phyloP scores from a whole-genome alignment of 1,140 invertebrate genomes.

The Tribolium madens region DNA sequence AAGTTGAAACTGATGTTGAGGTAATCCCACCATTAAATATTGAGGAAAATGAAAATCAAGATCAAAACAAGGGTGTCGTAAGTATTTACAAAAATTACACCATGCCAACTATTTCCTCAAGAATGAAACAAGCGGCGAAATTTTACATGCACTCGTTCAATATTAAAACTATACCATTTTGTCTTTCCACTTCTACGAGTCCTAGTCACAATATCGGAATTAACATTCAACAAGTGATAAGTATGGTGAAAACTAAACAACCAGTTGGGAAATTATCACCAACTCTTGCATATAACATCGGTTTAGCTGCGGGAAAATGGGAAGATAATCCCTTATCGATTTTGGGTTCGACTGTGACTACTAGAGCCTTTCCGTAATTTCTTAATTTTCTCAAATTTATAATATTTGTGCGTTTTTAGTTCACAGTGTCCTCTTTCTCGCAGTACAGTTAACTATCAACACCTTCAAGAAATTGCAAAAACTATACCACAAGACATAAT shows the following conservation, averaged over 20 bases:
- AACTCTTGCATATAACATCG: slow-evolving; percentile 64
- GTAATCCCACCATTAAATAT: slow-evolving; percentile 41
- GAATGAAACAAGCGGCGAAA: slow-evolving; percentile 67
- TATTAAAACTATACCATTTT: slow-evolving; percentile 70
- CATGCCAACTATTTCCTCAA: slow-evolving; percentile 68
- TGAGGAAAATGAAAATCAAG: background rate
- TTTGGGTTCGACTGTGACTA: slow-evolving; percentile 59
- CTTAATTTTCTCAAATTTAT: too few relatives aligned
- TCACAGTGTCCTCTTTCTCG: slow-evolving; percentile 59
- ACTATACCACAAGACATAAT: slow-evolving; percentile 59
- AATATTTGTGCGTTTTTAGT: too few relatives aligned
- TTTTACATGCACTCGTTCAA: slow-evolving; percentile 67
- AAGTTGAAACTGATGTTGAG: background rate
- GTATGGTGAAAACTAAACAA: slow-evolving; percentile 68
- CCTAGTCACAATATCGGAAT: slow-evolving; percentile 71
- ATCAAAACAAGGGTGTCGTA: background rate
- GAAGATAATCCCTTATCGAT: slow-evolving; percentile 56
- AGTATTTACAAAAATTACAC: slow-evolving; percentile 64
- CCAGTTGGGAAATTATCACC: slow-evolving; percentile 61
- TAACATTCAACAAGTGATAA: slow-evolving; percentile 71
- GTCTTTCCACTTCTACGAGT: slow-evolving; percentile 68
- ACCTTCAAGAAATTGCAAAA: slow-evolving; percentile 62
- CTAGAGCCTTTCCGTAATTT: slow-evolving; percentile 46
- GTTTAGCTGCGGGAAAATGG: slow-evolving; percentile 61
- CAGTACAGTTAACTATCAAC: slow-evolving; percentile 57